Percentiles rank a stretch among this genome's conserved stretches.
Conservation (phyloP, 2,888 invertebrate species). For the Molanna angustata region DNA sequence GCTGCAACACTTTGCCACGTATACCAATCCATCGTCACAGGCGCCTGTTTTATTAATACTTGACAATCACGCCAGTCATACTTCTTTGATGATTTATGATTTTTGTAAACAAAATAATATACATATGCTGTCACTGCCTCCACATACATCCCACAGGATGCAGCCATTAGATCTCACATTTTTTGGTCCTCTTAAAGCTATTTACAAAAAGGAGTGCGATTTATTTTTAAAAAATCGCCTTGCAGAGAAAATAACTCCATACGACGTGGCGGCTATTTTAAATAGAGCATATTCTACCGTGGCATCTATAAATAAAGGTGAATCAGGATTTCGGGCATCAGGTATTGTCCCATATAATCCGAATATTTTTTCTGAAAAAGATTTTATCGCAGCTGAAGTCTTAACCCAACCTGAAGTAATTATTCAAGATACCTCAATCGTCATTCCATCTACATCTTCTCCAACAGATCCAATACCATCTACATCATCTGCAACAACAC, state of each 20-base stretch:
- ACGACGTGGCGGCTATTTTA: slow-evolving; percentile 36
- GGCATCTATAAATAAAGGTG: slow-evolving; percentile 37
- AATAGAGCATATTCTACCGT: slow-evolving; percentile 32
- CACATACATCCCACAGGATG: slow-evolving; percentile 34
- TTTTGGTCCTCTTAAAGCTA: slow-evolving; percentile 20
- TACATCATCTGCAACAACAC: too few relatives aligned
- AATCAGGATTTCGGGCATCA: slow-evolving; percentile 37
- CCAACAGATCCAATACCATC: too few relatives aligned
- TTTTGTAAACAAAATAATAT: slow-evolving; percentile 33
- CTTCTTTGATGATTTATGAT: slow-evolving; percentile 33
- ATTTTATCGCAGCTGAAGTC: too few relatives aligned
- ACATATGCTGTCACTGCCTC: slow-evolving; percentile 34
- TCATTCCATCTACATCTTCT: too few relatives aligned
- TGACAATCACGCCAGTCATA: slow-evolving; percentile 38
- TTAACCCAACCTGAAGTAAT: too few relatives aligned
- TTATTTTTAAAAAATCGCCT: slow-evolving; percentile 36
- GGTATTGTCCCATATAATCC: slow-evolving; percentile 38
- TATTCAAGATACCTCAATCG: too few relatives aligned
- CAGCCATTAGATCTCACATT: slow-evolving; percentile 34
- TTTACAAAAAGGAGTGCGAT: slow-evolving; percentile 36
- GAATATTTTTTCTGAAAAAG: too few relatives aligned
- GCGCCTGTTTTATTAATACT: slow-evolving; percentile 34
- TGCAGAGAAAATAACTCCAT: slow-evolving; percentile 35
- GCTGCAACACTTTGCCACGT: slow-evolving; percentile 11
- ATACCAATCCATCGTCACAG: slow-evolving; percentile 33